Evolutionary conservation across 2,888 invertebrate genomes (phyloP).

Genomic region (Campopleginae sp.): DNA sequence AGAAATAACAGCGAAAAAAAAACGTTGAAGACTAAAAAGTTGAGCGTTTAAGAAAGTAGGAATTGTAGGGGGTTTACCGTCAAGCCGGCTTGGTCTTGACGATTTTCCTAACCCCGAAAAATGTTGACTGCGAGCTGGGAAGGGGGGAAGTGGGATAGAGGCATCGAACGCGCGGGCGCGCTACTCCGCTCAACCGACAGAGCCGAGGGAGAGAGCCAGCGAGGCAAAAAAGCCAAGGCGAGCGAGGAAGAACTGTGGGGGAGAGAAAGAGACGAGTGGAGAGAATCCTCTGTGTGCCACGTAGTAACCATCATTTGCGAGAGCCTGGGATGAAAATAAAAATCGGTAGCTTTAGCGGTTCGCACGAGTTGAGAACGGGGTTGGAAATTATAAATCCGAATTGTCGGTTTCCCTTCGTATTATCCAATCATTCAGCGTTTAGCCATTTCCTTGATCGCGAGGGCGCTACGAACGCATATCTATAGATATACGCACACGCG

Average conservation of each 20-base stretch:
- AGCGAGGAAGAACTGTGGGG: slow-evolving; percentile 40
- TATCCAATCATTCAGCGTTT: slow-evolving; percentile 60
- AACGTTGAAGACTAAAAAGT: background rate
- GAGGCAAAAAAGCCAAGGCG: slow-evolving; percentile 49
- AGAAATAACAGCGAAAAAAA: background rate
- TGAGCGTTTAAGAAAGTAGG: slow-evolving; percentile 21
- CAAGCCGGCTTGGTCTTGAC: slow-evolving; percentile 63
- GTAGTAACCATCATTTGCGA: slow-evolving; percentile 65
- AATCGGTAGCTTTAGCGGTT: slow-evolving; percentile 36
- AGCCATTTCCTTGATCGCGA: slow-evolving; percentile 63
- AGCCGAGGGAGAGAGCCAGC: slow-evolving; percentile 44
- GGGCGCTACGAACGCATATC: slow-evolving; percentile 50
- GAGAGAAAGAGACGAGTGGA: slow-evolving; percentile 30
- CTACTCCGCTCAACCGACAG: slow-evolving; percentile 51
- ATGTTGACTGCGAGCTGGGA: slow-evolving; percentile 57
- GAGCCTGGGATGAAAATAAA: slow-evolving; percentile 48
- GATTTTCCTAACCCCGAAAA: slow-evolving; percentile 72
- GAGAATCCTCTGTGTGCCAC: slow-evolving; percentile 61
- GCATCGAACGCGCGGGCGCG: slow-evolving; percentile 57
- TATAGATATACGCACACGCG: slow-evolving; percentile 10
- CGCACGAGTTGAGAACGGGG: slow-evolving; percentile 29
- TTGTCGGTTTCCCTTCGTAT: slow-evolving; percentile 43
- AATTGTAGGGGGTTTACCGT: slow-evolving; percentile 15
- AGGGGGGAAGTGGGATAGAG: slow-evolving; percentile 15
- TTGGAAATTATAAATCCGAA: slow-evolving; percentile 39